phyloP scores from a whole-genome alignment of 2,113 vertebrate species.

The Hydrochoerus hydrochaeris region DNA sequence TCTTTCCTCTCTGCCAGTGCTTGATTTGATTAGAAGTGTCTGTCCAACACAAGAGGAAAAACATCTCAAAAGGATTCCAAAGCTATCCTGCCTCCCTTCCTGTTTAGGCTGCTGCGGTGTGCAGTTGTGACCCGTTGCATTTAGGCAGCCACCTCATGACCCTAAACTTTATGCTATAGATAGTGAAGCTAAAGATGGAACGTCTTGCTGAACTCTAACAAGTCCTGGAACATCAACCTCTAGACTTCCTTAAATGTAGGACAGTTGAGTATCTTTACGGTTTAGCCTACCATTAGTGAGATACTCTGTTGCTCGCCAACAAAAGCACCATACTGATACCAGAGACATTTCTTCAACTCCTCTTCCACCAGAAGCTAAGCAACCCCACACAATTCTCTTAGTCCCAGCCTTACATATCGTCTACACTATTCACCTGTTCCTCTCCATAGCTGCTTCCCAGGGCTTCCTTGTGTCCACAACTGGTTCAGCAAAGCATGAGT shows the following conservation, averaged over 20 bases:
- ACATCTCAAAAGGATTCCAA: background rate
- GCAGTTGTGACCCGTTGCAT: background rate
- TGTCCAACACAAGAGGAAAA: background rate
- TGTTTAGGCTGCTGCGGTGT: background rate
- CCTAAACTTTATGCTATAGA: background rate
- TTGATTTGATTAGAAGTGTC: background rate
- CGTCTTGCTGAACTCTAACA: background rate
- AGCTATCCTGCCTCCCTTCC: background rate
- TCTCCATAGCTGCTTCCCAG: background rate
- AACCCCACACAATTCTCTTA: background rate
- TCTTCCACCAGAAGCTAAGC: background rate
- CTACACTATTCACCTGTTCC: background rate
- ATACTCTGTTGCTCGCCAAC: background rate
- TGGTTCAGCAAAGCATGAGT: background rate
- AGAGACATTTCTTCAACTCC: background rate
- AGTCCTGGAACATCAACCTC: background rate
- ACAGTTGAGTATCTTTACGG: background rate
- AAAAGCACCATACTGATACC: background rate
- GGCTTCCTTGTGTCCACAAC: background rate
- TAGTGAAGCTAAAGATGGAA: background rate
- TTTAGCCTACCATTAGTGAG: background rate
- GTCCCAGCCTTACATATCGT: background rate
- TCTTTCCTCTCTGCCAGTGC: slow-evolving; percentile 13
- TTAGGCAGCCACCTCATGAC: background rate
- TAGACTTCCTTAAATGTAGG: background rate